phyloP scores from a whole-genome alignment of 2,888 invertebrate species.

The Sarcophaga caerulescens region DNA sequence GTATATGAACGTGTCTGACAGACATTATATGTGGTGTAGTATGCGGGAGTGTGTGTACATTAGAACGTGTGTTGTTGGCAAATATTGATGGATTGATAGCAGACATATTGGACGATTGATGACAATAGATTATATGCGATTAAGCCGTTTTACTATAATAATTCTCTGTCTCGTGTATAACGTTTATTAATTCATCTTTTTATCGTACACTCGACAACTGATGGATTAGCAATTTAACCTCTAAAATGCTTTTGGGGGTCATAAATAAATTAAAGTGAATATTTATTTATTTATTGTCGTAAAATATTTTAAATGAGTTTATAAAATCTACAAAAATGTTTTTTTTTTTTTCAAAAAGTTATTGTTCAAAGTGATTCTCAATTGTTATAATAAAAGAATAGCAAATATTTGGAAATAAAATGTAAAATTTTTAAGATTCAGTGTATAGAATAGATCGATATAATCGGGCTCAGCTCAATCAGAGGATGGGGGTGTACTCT shows the following conservation, averaged over 20 bases:
- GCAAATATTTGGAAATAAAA: no score
- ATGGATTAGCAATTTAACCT: conserved; percentile 49
- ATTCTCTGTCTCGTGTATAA: conserved; percentile 53
- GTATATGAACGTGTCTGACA: conserved; percentile 10
- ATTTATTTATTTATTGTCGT: no score
- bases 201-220: conserved; percentile 34
- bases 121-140: conserved; percentile 70
- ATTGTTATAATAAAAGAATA: no score
- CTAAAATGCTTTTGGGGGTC: not conserved
- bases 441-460: no score
- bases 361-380: no score
- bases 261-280: not conserved
- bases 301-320: no score
- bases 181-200: conserved; percentile 67
- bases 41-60: not conserved
- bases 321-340: no score
- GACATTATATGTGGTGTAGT: conserved; percentile 1
- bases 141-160: conserved; percentile 65
- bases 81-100: conserved; percentile 77
- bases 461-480: no score
- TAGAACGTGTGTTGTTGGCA: conserved; percentile 25
- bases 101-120: conserved; percentile 75
- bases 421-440: no score
- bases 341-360: no score
- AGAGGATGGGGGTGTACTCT: no score